A percentile compares a stretch with the other conserved stretches of the same genome.
phyloP scores from a whole-genome alignment of 2,888 invertebrate species.

The Pheosia gnoma region DNA sequence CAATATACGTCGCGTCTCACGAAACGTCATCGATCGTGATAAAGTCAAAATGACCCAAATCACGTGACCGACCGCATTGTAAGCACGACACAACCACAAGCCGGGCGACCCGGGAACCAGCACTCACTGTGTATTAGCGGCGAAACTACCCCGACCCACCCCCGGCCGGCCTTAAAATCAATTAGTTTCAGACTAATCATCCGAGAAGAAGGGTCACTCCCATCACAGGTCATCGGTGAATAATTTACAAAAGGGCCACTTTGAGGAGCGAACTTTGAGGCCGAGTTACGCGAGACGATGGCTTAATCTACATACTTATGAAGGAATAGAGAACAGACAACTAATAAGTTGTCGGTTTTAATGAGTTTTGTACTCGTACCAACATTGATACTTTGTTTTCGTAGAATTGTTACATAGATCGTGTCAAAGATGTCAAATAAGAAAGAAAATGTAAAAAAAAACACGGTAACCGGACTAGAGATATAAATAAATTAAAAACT shows the following conservation, averaged over 20 bases:
- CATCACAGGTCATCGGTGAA: slow-evolving; percentile 58
- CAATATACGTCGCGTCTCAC: slow-evolving; percentile 1
- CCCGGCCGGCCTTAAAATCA: slow-evolving; percentile 56
- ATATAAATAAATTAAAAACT: too few species aligned
- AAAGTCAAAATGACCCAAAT: slow-evolving; percentile 42
- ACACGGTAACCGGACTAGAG: too few species aligned
- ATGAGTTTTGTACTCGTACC: not conserved
- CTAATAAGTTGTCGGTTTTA: not conserved
- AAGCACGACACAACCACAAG: slow-evolving; percentile 45
- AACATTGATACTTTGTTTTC: not conserved
- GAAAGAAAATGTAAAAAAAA: too few species aligned
- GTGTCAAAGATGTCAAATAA: too few species aligned
- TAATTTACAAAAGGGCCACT: slow-evolving; percentile 56
- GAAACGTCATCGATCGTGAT: slow-evolving; percentile 34
- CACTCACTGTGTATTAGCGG: slow-evolving; percentile 34
- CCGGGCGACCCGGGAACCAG: slow-evolving; percentile 35
- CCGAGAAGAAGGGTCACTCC: slow-evolving; percentile 56
- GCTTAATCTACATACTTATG: not conserved
- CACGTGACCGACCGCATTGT: slow-evolving; percentile 36
- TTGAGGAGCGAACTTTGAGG: slow-evolving; percentile 25
- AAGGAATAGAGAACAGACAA: not conserved
- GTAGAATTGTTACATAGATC: not conserved
- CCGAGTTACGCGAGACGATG: not conserved
- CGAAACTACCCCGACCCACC: slow-evolving; percentile 9
- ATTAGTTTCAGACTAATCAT: slow-evolving; percentile 68